Conservation (phyloP, 2,113 vertebrate species). For the Pavo muticus region DNA sequence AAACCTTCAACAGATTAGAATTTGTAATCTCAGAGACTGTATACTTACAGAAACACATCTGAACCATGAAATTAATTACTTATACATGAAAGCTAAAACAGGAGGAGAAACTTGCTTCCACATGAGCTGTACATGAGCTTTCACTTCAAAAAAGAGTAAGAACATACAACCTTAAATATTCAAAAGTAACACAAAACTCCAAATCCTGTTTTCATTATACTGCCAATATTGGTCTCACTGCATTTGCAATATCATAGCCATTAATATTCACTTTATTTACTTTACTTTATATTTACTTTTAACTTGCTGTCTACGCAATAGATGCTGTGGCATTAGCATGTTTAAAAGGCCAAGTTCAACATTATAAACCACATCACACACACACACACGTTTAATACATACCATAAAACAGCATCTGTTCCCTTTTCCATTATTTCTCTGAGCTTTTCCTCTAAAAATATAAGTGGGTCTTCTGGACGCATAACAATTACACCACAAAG, state of each 20-base stretch:
- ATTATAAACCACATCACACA: background rate
- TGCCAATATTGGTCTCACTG: background rate
- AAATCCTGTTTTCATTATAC: background rate
- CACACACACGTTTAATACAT: background rate
- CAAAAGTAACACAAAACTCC: background rate
- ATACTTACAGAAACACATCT: background rate
- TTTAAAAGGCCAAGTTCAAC: background rate
- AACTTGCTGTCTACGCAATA: background rate
- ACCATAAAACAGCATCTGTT: conserved; percentile 61
- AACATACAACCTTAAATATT: background rate
- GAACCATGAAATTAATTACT: background rate
- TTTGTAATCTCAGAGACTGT: background rate
- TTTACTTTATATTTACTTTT: background rate
- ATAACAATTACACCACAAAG: conserved; percentile 70
- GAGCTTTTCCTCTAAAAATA: conserved; percentile 78
- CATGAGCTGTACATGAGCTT: background rate
- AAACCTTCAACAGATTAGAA: background rate
- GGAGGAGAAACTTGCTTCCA: background rate
- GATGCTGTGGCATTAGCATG: background rate
- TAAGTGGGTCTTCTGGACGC: conserved; percentile 70
- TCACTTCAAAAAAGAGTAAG: background rate
- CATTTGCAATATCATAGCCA: background rate
- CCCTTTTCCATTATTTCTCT: conserved; percentile 69
- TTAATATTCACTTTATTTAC: background rate
- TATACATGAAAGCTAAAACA: background rate